Conservation (phyloP, 2,113 vertebrate species). For the Peromyscus polionotus region DNA sequence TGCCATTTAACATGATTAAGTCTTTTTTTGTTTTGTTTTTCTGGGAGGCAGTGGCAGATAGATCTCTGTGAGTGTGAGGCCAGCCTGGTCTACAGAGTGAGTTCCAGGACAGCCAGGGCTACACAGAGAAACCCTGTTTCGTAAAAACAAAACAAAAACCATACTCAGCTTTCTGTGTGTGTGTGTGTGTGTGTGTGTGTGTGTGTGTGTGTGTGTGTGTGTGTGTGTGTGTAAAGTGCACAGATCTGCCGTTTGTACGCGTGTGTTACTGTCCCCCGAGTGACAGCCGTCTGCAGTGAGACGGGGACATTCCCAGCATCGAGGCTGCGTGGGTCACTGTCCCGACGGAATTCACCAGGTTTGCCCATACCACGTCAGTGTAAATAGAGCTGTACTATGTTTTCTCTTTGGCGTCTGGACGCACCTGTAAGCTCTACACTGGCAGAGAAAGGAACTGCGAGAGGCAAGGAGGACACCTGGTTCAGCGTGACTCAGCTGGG, state of each 20-base stretch:
- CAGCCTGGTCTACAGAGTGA: not conserved
- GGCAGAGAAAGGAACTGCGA: not conserved
- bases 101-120: not conserved
- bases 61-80: not conserved
- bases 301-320: not conserved
- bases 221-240: not conserved
- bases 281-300: not conserved
- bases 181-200: no score
- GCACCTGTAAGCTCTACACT: not conserved
- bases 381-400: not conserved
- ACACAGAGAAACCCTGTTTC: no score
- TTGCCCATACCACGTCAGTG: not conserved
- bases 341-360: no score
- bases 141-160: not conserved
- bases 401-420: not conserved
- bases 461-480: no score
- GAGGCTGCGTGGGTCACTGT: not conserved
- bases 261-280: not conserved
- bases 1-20: not conserved
- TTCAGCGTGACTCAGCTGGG: not conserved
- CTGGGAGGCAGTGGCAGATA: not conserved
- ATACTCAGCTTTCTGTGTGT: not conserved
- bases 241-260: not conserved
- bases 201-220: rapidly evolving
- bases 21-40: not conserved